Evolutionary conservation across 2,888 invertebrate genomes (phyloP).

Genomic region (Lordiphosa andalusiaca): DNA sequence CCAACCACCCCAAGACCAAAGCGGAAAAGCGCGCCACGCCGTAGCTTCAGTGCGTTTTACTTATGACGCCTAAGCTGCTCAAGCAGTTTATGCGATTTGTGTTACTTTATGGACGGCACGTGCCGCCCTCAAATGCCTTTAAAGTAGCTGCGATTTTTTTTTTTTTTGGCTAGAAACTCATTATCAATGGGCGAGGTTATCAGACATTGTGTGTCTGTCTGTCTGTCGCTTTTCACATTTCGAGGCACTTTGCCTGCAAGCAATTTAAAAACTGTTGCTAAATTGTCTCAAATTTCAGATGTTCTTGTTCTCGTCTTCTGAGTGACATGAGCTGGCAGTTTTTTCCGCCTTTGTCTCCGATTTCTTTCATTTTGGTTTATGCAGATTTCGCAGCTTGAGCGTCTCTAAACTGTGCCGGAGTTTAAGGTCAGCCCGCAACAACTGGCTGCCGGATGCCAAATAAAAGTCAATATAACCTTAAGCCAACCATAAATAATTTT

Average conservation of each 20-base stretch:
- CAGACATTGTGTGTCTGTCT: conserved; percentile 16
- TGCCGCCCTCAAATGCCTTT: conserved; percentile 40
- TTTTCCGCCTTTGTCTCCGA: conserved; percentile 4
- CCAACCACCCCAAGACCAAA: conserved; percentile 1
- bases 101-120: conserved; percentile 71
- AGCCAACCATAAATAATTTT: conserved; percentile 63
- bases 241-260: conserved; percentile 24
- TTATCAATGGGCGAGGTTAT: conserved; percentile 39
- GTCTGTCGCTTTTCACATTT: conserved; percentile 30
- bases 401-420: conserved; percentile 1
- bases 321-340: conserved; percentile 58
- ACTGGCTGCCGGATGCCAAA: conserved; percentile 21
- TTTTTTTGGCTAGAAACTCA: conserved; percentile 25
- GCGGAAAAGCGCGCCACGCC: conserved; percentile 16
- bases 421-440: conserved; percentile 15
- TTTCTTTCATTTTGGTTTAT: conserved; percentile 21
- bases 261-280: conserved; percentile 59
- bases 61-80: conserved; percentile 73
- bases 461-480: conserved; percentile 42
- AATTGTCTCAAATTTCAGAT: conserved; percentile 66
- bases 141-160: no score
- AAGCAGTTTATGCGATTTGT: conserved; percentile 67
- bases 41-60: conserved; percentile 34
- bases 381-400: conserved; percentile 41
- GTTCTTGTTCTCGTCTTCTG: conserved; percentile 42